A percentile compares a stretch with the other conserved stretches of the same genome.
These are phyloP conservation scores for Phylloscopus whistleri DNA, from an alignment of 2,113 vertebrate species.

Conservation along the genomic window DNA sequence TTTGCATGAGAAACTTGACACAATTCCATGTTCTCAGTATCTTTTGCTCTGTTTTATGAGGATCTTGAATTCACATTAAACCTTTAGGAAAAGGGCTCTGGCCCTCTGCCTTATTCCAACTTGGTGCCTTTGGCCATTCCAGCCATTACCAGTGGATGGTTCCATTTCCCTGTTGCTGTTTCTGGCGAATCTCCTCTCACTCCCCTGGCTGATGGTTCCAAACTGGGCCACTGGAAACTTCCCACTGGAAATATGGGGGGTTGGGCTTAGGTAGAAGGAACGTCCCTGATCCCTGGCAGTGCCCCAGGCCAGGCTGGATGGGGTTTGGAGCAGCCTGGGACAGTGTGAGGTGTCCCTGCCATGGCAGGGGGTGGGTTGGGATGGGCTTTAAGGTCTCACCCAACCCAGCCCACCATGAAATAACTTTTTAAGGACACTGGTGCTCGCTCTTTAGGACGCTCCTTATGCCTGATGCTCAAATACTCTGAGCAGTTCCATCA, in stretches of 20 bases:
- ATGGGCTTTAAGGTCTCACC: not conserved
- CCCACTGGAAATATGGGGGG: accelerated
- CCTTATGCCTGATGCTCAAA: not conserved
- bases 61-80: not conserved
- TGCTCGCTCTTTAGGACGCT: not conserved
- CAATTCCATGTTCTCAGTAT: not conserved
- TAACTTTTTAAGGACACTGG: not conserved
- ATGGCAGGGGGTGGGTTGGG: not conserved
- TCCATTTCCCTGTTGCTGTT: not conserved
- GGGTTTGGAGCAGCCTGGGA: not conserved
- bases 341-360: not conserved
- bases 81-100: not conserved
- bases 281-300: not conserved
- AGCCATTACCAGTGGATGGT: not conserved
- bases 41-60: not conserved
- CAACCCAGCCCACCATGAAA: not conserved
- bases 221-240: not conserved
- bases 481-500: not conserved
- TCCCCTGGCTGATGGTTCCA: not conserved
- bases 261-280: not conserved
- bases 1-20: not conserved
- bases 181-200: not conserved
- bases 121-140: not conserved
- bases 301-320: not conserved
- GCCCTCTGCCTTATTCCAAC: accelerated